Evolutionary conservation across 2,797 vertebrate genomes (phyloP).

Genomic region (Semaprochilodus insignis): DNA sequence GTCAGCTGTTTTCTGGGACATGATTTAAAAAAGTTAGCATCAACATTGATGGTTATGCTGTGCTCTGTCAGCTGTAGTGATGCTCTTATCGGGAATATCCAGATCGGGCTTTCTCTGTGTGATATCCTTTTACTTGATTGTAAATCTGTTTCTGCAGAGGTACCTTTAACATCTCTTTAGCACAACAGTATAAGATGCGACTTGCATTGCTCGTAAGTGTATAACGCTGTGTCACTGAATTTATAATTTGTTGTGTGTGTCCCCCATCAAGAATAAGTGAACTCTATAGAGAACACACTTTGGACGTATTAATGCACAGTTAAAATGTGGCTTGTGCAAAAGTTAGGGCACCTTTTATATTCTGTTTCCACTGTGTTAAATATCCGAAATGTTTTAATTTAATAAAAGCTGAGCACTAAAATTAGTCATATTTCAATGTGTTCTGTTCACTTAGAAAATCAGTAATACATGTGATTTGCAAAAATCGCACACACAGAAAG

Average conservation of each 20-base stretch:
- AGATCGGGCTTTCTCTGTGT: background rate
- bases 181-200: background rate
- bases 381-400: too few species aligned
- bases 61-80: conserved; percentile 10
- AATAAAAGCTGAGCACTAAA: too few species aligned
- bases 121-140: background rate
- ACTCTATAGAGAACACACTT: too few species aligned
- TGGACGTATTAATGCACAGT: too few species aligned
- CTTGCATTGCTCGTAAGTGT: background rate
- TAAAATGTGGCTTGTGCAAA: too few species aligned
- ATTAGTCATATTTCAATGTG: too few species aligned
- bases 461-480: too few species aligned
- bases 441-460: too few species aligned
- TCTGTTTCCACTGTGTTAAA: too few species aligned
- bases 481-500: too few species aligned
- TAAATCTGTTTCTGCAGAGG: background rate
- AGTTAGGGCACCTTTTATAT: too few species aligned
- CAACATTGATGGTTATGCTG: background rate
- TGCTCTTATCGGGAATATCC: background rate
- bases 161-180: background rate
- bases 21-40: conserved; percentile 9
- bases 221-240: background rate
- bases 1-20: conserved; percentile 15
- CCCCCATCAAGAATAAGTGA: background rate
- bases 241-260: too few species aligned